Conservation (phyloP, 2,113 vertebrate genomes). For the Vicugna pacos region DNA sequence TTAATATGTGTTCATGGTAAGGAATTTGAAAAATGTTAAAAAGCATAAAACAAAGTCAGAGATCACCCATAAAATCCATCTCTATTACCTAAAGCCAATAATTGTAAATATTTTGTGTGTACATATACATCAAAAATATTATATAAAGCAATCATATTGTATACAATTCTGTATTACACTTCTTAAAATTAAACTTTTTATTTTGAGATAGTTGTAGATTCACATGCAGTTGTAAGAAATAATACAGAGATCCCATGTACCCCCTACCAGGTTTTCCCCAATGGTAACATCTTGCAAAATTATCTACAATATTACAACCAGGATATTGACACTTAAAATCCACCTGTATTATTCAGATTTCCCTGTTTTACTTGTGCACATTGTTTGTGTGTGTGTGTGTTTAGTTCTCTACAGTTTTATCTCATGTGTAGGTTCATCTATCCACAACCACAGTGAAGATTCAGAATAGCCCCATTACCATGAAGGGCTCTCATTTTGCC, state of each 20-base stretch:
- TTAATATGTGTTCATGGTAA: not conserved
- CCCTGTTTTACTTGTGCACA: not conserved
- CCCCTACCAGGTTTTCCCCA: not conserved
- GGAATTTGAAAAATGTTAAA: conserved; percentile 30
- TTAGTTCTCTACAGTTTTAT: not conserved
- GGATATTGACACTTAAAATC: not conserved
- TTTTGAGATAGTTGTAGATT: not conserved
- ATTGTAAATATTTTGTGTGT: not conserved
- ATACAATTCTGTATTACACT: conserved; percentile 13
- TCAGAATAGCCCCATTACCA: not conserved
- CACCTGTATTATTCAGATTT: not conserved
- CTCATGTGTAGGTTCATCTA: not conserved
- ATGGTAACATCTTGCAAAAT: not conserved
- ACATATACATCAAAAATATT: not conserved
- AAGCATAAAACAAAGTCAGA: conserved; percentile 10
- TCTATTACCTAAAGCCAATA: not conserved
- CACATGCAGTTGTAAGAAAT: not conserved
- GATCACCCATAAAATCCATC: not conserved
- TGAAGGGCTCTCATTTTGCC: not conserved
- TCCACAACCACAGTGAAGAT: not conserved
- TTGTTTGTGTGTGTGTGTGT: not conserved
- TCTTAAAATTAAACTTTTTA: not conserved
- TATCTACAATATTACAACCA: not conserved
- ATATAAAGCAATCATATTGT: not conserved
- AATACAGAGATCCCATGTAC: not conserved